Percentiles rank a stretch among this genome's conserved stretches.
Conservation (phyloP, 2,888 invertebrate species). For the Xanthorhoe designata region DNA sequence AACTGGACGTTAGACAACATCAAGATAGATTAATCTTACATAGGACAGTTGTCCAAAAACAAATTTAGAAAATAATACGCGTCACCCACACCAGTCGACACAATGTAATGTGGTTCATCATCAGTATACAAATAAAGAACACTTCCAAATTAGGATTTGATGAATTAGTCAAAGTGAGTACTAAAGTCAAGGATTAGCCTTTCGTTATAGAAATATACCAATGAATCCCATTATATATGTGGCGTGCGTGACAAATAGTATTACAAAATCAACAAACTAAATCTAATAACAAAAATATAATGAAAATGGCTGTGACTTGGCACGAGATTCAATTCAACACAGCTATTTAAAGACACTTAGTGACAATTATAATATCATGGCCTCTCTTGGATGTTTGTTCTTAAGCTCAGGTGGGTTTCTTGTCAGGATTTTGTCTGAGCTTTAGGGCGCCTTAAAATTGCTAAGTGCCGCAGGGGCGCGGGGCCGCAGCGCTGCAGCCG, state of each 20-base stretch:
- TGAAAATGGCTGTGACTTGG: background rate
- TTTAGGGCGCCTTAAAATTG: too few species aligned
- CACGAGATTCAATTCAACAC: background rate
- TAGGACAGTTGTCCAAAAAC: background rate
- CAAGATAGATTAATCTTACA: background rate
- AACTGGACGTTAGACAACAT: background rate
- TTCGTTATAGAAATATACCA: background rate
- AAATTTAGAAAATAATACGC: background rate
- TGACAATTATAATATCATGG: background rate
- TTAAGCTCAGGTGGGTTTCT: background rate
- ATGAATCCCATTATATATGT: background rate
- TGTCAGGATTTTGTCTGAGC: background rate
- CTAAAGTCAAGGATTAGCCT: background rate
- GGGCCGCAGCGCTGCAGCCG: too few species aligned
- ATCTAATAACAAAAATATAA: background rate
- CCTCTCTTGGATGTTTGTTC: background rate
- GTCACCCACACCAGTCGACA: background rate
- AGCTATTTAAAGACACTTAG: background rate
- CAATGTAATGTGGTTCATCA: too few species aligned
- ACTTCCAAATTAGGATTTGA: background rate
- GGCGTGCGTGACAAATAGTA: background rate
- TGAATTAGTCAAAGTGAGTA: background rate
- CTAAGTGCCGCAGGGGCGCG: too few species aligned
- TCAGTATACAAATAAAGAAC: background rate
- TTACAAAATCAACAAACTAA: background rate